These are phyloP conservation scores for Celastrina argiolus DNA, from an alignment of 2,888 invertebrate species.

Conservation along the genomic window DNA sequence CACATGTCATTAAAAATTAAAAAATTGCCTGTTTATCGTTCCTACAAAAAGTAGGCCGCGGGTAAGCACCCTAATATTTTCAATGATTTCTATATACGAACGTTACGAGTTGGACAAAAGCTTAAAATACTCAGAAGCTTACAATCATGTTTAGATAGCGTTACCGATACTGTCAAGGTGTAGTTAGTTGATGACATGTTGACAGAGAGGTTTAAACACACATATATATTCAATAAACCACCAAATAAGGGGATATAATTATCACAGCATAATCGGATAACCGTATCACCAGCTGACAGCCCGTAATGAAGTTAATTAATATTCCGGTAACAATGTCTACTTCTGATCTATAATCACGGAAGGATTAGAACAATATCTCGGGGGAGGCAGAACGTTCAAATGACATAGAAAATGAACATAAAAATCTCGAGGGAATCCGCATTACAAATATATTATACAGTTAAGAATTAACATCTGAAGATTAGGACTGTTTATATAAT, in stretches of 20 bases:
- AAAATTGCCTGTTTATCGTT: no score
- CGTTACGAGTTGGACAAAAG: no score
- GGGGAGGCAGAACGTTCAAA: background rate
- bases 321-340: background rate
- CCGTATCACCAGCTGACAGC: conserved; percentile 2
- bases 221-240: background rate
- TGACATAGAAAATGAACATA: background rate
- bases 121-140: no score
- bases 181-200: background rate
- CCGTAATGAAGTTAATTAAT: conserved; percentile 15
- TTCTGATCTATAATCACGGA: background rate
- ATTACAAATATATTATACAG: no score
- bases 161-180: background rate
- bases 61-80: no score
- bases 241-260: conserved; percentile 5
- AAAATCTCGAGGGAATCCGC: background rate
- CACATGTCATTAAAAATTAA: no score
- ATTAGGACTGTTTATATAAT: no score
- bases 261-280: conserved; percentile 6
- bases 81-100: no score
- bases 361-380: background rate
- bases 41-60: no score
- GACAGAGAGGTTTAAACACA: background rate
- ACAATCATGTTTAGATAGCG: background rate
- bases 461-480: no score